Evolutionary conservation across 2,888 invertebrate species (phyloP).

Genomic region (Hyles lineata): DNA sequence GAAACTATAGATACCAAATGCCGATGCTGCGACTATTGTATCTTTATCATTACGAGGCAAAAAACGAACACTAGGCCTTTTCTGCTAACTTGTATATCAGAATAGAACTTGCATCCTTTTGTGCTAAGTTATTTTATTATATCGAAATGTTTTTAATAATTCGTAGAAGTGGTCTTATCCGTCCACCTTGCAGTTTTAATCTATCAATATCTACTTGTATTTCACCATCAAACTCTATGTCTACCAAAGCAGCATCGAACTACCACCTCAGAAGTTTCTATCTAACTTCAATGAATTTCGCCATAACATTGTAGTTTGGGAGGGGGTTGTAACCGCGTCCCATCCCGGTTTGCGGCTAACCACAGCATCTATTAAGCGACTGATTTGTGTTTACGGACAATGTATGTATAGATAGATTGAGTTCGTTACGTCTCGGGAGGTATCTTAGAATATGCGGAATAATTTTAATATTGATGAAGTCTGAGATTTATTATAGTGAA

Average conservation of each 20-base stretch:
- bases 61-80: too few relatives aligned
- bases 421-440: not conserved
- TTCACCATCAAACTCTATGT: not conserved
- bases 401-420: constrained; percentile 9
- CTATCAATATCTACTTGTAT: too few relatives aligned
- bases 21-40: too few relatives aligned
- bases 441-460: not conserved
- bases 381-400: constrained; percentile 38
- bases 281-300: constrained; percentile 9
- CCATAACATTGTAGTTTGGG: constrained; percentile 8
- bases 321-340: constrained; percentile 37
- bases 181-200: too few relatives aligned
- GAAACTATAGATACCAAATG: too few relatives aligned
- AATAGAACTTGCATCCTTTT: too few relatives aligned
- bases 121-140: too few relatives aligned
- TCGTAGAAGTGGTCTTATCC: too few relatives aligned
- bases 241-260: constrained; percentile 4
- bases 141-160: too few relatives aligned
- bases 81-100: too few relatives aligned
- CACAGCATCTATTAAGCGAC: constrained; percentile 53
- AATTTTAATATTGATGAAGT: not conserved
- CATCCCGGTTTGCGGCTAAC: constrained; percentile 45
- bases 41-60: too few relatives aligned
- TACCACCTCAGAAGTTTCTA: not conserved
- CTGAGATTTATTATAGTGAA: not conserved